These are phyloP conservation scores for Cephus runcator DNA, from an alignment of 2,888 invertebrate species.

Conservation along the genomic window DNA sequence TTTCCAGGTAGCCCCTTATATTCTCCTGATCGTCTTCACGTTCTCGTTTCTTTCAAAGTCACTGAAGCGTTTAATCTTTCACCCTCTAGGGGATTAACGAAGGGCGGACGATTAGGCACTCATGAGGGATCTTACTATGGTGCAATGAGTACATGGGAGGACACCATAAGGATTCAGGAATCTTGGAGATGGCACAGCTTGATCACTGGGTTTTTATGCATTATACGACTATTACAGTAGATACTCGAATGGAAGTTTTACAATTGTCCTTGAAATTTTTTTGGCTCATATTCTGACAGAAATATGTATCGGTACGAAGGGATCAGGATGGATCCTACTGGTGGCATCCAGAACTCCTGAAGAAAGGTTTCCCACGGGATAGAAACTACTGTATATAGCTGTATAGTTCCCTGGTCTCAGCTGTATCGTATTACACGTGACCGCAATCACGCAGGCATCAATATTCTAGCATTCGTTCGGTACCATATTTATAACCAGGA, in stretches of 20 bases:
- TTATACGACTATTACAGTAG: neutral
- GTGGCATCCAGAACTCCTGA: neutral
- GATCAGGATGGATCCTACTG: neutral
- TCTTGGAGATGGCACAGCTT: neutral
- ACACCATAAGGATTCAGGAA: neutral
- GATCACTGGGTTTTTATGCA: neutral
- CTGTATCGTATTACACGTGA: slow-evolving; percentile 65
- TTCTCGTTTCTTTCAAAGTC: slow-evolving; percentile 60
- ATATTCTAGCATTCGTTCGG: neutral
- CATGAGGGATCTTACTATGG: slow-evolving; percentile 40
- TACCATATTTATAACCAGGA: neutral
- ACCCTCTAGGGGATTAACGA: slow-evolving; percentile 58
- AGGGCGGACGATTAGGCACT: slow-evolving; percentile 57
- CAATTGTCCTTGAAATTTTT: neutral
- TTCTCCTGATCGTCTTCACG: slow-evolving; percentile 51
- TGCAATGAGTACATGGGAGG: neutral
- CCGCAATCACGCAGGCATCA: slow-evolving; percentile 35
- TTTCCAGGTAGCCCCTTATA: slow-evolving; percentile 25
- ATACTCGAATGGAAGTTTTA: neutral
- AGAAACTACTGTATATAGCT: neutral
- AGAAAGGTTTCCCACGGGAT: neutral
- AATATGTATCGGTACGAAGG: neutral
- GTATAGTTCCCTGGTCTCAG: slow-evolving; percentile 57
- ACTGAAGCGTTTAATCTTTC: slow-evolving; percentile 58
- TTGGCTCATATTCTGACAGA: neutral